Evolutionary conservation across 1,140 invertebrate genomes (phyloP), one percentile per base, ranked within the genome.

Genomic region (Aleiodes sp.): DNA sequence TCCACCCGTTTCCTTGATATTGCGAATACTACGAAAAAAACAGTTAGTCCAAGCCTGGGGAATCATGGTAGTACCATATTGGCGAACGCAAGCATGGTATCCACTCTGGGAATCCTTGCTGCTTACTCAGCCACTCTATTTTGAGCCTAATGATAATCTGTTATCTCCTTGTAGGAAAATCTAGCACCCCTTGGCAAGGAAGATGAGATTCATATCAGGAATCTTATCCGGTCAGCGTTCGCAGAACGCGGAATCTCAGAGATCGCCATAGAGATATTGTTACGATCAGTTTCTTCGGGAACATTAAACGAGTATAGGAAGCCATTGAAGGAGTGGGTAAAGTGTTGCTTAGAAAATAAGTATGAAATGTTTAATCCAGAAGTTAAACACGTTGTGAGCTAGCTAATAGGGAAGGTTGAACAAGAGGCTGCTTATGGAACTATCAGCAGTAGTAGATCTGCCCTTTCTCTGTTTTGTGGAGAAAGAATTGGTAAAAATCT

Each of bases 51-150:
- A 72, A 68, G 66, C 70, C 46, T 67, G 70, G 66, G 57, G 73
- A 41, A 46, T 81, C 69, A 33, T 78, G 66, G 43, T 75, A 8
- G 62, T 77, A 41, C 71, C 79, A 35, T 72, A 78, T 56, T 68
- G 64, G 62, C 39, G 68, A 35, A 73, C 77, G 7, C 68, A 78
- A 21, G 56, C 70, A 12, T 71, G 70, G 65, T 71, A 71, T 33
- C 65, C 70, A 8, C 35, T 68, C 1, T 71, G 60, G 35, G 37
- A 61, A 46, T 57, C 66, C 19, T 9, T 75, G 26, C 70, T 75
- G 19, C 33, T 31, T 9, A 12, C 10, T 0, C 29, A 43, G 8
- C 46, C 68, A 68, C 31, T 77, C 72, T 24, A 28, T 26, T 21
- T 65, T 26, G 8, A 70, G 46, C 37, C 76, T 68, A 64, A 74